These are phyloP conservation scores for Poeciliopsis prolifica DNA, from an alignment of 2,113 vertebrate genomes.

Conservation along the genomic window DNA sequence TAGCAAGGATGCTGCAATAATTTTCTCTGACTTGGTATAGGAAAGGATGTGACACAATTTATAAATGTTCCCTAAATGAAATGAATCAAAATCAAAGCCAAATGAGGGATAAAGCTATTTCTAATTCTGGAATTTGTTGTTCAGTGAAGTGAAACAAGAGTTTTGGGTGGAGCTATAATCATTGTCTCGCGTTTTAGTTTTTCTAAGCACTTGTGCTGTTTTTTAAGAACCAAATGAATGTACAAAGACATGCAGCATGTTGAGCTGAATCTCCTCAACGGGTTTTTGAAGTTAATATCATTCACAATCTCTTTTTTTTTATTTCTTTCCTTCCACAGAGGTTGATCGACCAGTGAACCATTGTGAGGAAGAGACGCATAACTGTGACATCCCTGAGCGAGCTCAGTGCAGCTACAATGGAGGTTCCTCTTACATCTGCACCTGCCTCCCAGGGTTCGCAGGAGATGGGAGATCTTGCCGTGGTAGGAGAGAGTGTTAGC, in stretches of 20 bases:
- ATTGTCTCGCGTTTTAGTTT: neutral
- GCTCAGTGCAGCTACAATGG: conserved; percentile 86
- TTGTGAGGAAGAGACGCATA: conserved; percentile 83
- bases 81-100: neutral
- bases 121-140: neutral
- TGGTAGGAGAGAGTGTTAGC: conserved; percentile 72
- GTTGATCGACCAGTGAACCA: conserved; percentile 79
- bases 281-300: neutral
- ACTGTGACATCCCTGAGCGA: conserved; percentile 87
- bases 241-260: too few relatives aligned
- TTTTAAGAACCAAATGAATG: too few relatives aligned
- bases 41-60: too few relatives aligned
- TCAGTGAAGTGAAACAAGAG: neutral
- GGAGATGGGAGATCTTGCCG: conserved; percentile 86
- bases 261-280: too few relatives aligned
- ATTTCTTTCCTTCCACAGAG: conserved; percentile 36
- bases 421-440: conserved; percentile 84
- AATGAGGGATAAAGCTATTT: neutral
- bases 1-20: too few relatives aligned
- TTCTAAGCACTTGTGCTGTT: too few relatives aligned
- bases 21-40: too few relatives aligned
- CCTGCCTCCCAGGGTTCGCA: conserved; percentile 85
- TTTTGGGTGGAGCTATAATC: neutral
- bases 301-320: conserved; percentile 1
- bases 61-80: too few relatives aligned